Base-by-base conservation (phyloP, 2,113 vertebrate species). In the Bombycilla garrulus region DNA sequence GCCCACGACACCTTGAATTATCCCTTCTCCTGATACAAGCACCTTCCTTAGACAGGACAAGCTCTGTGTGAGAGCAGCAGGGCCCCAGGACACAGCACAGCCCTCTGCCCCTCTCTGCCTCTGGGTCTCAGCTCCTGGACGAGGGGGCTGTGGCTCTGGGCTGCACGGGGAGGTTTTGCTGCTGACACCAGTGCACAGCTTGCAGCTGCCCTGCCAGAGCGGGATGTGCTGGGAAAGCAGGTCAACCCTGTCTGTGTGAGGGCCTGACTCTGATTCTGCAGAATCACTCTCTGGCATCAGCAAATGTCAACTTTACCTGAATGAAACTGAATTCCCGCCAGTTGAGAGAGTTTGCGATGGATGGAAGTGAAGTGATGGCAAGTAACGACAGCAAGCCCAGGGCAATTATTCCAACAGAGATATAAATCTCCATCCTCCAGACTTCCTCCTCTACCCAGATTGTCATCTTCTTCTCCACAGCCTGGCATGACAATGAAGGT, bases 241-340 rank as follows among this genome's bases (percentile, higher is more conserved):
- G 67, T 61, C 28, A 71, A 7, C 15, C 65, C 38, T 47, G 40
- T 53, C 25, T 50, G 23, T 0, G 7, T 17, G 58, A 88, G 58
- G 33, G 42, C 42, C 86, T 87, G 67, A n/a, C 33, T 73, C 87
- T 24, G 44, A 57, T 48, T 25, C 50, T 53, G 70, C 51, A 77
- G 28, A 71, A 67, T 65, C 38, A 11, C 69, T 36, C 57, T 65
- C 54, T 83, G 74, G 50, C 76, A 82, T 50, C 3, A 6, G 73
- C 67, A 90, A 83, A 78, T 10, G 47, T 40, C 26, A 22, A 42
- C 84, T 79, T 98, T 97, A 99, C 99, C 98, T 99, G 99, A 81
- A 99, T 71, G 73, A 99, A 99, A 97, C 95, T 99, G 98, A 99
- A 99, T 98, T 99, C 99, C 90, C 98, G 98, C 99, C 99, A 99